phyloP scores from a whole-genome alignment of 2,113 vertebrate genomes.

The Indri indri region DNA sequence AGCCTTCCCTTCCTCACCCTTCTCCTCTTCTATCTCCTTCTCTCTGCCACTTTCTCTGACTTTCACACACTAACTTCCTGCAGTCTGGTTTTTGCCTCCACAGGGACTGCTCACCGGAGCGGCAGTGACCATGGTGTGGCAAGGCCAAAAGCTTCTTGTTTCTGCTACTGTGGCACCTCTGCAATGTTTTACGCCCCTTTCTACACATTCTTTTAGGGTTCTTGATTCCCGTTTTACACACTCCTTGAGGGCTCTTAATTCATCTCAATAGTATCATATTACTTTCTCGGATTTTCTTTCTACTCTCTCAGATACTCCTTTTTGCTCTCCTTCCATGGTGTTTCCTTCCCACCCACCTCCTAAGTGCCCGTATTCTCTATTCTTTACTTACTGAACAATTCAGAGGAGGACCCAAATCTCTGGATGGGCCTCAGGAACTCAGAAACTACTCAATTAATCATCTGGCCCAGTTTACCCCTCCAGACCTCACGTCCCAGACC shows the following conservation, averaged over 20 bases:
- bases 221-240: neutral
- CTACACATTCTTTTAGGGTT: neutral
- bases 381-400: neutral
- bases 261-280: neutral
- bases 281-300: neutral
- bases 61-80: neutral
- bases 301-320: neutral
- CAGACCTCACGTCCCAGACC: neutral
- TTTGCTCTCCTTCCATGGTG: neutral
- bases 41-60: neutral
- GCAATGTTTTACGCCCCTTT: neutral
- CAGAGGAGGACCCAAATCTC: neutral
- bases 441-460: neutral
- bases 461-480: neutral
- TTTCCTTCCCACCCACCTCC: neutral
- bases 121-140: neutral
- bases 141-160: neutral
- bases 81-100: neutral
- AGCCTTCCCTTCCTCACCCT: fast-evolving
- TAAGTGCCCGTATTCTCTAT: neutral
- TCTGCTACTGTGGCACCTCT: neutral
- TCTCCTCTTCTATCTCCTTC: too few relatives aligned
- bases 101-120: too few relatives aligned
- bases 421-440: neutral
- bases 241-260: neutral